phyloP scores from a whole-genome alignment of 2,113 vertebrate species.

The Pomatostomus ruficeps region DNA sequence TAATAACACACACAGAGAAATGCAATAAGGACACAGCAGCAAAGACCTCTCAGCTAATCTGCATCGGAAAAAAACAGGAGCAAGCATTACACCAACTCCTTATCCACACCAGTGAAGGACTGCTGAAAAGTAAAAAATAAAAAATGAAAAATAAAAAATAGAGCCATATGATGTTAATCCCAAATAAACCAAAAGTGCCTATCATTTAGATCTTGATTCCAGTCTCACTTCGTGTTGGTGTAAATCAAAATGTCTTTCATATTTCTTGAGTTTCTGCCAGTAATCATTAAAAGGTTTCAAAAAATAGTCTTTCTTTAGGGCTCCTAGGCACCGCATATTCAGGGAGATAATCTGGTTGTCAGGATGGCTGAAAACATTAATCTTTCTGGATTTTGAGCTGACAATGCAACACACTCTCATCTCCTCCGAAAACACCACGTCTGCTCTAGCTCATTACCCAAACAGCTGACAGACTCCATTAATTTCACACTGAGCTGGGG shows the following conservation, averaged over 20 bases:
- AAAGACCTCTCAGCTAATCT: neutral
- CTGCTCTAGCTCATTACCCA: slow-evolving; percentile 15
- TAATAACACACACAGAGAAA: neutral
- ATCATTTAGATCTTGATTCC: neutral
- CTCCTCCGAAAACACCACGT: neutral
- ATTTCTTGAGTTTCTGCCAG: neutral
- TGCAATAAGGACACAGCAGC: neutral
- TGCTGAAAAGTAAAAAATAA: neutral
- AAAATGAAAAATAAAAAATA: neutral
- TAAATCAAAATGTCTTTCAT: slow-evolving; percentile 7
- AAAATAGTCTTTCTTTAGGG: neutral
- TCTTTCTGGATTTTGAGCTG: neutral
- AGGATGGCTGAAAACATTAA: neutral
- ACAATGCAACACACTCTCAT: neutral
- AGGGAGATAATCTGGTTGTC: neutral
- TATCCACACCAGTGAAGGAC: neutral
- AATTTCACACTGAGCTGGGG: neutral
- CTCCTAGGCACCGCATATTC: neutral
- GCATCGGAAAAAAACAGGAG: neutral
- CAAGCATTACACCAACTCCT: neutral
- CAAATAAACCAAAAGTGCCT: neutral
- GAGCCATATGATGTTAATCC: neutral
- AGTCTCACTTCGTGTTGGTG: neutral
- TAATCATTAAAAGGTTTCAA: neutral
- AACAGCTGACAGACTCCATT: slow-evolving; percentile 28